These are phyloP conservation scores for Chinchilla lanigera DNA, from an alignment of 2,113 vertebrate genomes.

Conservation along the genomic window DNA sequence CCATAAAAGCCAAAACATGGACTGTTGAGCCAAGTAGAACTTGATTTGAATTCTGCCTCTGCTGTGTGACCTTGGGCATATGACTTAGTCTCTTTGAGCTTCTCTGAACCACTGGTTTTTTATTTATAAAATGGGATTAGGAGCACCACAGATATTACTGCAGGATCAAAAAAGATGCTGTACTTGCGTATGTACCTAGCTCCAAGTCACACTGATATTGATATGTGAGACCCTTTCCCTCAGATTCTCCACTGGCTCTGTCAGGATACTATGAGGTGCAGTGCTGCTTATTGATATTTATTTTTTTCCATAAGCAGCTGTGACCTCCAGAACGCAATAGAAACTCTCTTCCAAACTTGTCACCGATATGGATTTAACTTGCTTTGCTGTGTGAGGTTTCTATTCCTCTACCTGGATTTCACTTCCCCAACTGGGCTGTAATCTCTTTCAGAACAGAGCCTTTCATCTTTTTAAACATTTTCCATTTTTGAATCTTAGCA, in stretches of 20 bases:
- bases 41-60: neutral
- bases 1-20: neutral
- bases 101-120: neutral
- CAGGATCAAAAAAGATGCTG: neutral
- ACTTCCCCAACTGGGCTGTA: neutral
- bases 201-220: neutral
- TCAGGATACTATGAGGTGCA: neutral
- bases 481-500: conserved; percentile 9
- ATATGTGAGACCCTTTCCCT: neutral
- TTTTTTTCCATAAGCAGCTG: neutral
- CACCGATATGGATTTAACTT: neutral
- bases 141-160: neutral
- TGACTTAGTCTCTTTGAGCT: neutral
- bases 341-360: neutral
- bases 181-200: fast-evolving
- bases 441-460: neutral
- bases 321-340: neutral
- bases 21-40: neutral
- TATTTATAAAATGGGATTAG: neutral
- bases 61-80: neutral
- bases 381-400: neutral
- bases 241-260: neutral
- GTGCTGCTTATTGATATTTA: neutral
- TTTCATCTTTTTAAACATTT: neutral
- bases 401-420: neutral